Evolutionary conservation across 2,888 invertebrate genomes (phyloP).

Genomic region (Carpatolechia fugitivella): DNA sequence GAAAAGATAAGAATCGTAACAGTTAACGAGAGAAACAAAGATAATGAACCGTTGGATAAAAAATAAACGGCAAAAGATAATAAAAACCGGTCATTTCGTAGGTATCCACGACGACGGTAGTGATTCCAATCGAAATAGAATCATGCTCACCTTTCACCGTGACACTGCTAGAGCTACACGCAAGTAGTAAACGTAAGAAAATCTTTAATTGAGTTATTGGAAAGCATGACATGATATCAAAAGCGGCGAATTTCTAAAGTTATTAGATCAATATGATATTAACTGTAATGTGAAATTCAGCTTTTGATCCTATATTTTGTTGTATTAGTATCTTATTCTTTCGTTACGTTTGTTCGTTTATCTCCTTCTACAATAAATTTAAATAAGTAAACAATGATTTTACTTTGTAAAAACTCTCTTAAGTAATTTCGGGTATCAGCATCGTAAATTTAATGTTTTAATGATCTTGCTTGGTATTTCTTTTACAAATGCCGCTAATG

Average conservation of each 20-base stretch:
- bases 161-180: constrained; percentile 35
- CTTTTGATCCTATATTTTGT: too few species aligned
- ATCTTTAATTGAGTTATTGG: constrained; percentile 39
- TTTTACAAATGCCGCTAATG: constrained; percentile 6
- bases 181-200: constrained; percentile 49
- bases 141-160: constrained; percentile 29
- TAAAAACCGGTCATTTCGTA: not conserved
- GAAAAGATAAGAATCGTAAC: not conserved
- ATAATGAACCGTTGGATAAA: not conserved
- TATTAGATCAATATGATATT: too few species aligned
- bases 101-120: not conserved
- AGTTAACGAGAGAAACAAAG: not conserved
- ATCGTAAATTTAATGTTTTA: not conserved
- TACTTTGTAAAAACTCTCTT: not conserved
- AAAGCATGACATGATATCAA: constrained; percentile 43
- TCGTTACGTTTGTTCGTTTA: too few species aligned
- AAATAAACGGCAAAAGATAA: not conserved
- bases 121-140: constrained; percentile 14
- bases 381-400: too few species aligned
- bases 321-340: too few species aligned
- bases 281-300: too few species aligned
- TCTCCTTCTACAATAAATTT: too few species aligned
- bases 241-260: too few species aligned
- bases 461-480: not conserved
- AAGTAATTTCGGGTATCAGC: not conserved